Base-by-base conservation (phyloP, 1,140 invertebrate species). In the Thrips palmi region DNA sequence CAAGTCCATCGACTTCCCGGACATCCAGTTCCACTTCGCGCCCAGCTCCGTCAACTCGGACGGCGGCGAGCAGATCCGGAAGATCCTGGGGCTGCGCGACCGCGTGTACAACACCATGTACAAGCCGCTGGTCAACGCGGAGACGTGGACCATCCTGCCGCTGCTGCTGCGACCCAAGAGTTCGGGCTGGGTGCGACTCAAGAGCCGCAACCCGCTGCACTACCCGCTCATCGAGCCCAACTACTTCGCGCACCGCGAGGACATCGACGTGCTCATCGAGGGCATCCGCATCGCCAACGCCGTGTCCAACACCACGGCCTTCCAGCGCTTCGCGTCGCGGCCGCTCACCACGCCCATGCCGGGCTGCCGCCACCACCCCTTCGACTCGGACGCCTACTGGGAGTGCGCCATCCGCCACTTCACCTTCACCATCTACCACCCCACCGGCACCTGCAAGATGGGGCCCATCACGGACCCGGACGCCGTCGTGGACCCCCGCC, bases 191-290 rank as follows among this genome's bases (percentile, higher is more conserved):
- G 61, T 93, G 4, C 65, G 72, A n/a, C 50, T 93, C 1, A 71
- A 70, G 40, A 82, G 70, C 22, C 64, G 58, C 19, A 77, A 96
- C 58, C 89, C 89, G 0, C 65, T 73, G 7, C 66, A 78, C 2
- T 69, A 79, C 47, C 89, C 89, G 0, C 67, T 78, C 3, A 80
- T 97, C n/a, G 79, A 85, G 54, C 87, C 91, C 0, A 89, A 89
- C 49, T 92, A 92, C 49, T 82, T 92, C 49, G 72, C 77, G 0
- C 71, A 85, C 44, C 71, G 70, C 41, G 70, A 80, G 46, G 84
- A 88, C 44, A 65, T 87, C 10, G 58, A 73, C 43, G 65, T 76
- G 0, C 49, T 88, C 4, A 72, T 77, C 0, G 79, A 86, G 49
- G 84, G 80, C 2, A 84, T 88, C 11, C 72, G 78, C 45, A 74